Base-by-base conservation (phyloP, 2,888 invertebrate genomes). In the Teinopalpus imperialis region DNA sequence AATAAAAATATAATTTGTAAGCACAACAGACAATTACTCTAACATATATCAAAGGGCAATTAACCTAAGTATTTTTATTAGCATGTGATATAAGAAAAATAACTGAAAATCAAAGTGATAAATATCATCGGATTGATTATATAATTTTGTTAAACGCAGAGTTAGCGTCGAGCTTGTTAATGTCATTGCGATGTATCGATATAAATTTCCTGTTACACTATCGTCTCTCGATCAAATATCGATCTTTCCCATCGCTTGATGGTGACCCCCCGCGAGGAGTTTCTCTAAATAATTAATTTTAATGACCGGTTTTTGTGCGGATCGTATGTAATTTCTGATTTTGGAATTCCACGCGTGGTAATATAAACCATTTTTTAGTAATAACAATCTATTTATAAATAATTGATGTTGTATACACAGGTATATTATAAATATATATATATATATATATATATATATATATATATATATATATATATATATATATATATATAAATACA, bases 201-300 rank as follows among this genome's bases (percentile, higher is more conserved):
- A 45, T 53, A 48, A 46, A 41, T 49, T 46, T 49, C 42, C 12
- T 29, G 51, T 51, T 50, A 49, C 36, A 27, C 30, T 41, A 45
- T 50, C 50, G 42, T 46, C 42, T 53, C 53, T 56, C 49, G 51
- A 53, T 21, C 52, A 48, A 59, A 55, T 41, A 41, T 47, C 46
- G 46, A 46, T 47, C 41, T 36, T 30, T 47, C 35, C 36, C 24
- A 47, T 31, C 58, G 42, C 16, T 45, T 40, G 51, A 49, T 37
- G 43, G 27, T 24, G 60, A 40, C 54, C 62, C 59, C 67, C 67
- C 57, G 59, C 52, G 29, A 47, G 13, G 57, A 49, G 31, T 41
- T 29, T 52, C 51, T 47, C 56, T 51, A 54, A 52, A 57, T 63
- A 63, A 70, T 69, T 63, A 64, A 64, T 64, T 69, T 61, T 56